These are phyloP conservation scores for Spialia ferax DNA, from an alignment of 2,888 invertebrate genomes.

Conservation along the genomic window DNA sequence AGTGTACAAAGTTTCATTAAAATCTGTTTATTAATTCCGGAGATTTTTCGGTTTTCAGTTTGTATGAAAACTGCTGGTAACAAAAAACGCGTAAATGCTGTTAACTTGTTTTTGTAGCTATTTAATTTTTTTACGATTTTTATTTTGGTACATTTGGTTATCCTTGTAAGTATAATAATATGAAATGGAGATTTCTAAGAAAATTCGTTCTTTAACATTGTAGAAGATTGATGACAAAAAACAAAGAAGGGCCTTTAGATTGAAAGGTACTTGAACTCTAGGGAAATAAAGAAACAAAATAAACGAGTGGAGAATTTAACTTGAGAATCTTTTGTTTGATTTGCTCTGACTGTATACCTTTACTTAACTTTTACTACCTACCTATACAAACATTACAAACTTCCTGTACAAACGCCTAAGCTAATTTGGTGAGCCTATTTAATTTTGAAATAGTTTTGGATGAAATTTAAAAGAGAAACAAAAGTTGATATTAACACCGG, in stretches of 20 bases:
- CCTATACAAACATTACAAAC: no score
- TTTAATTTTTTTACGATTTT: no score
- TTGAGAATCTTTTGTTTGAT: neutral
- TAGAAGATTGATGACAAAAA: neutral
- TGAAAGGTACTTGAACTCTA: neutral
- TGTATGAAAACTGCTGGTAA: no score
- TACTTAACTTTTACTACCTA: neutral
- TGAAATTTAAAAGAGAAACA: no score
- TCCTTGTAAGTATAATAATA: no score
- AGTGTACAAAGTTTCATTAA: no score
- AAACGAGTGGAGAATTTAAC: neutral
- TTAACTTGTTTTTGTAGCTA: no score
- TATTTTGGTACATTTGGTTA: no score
- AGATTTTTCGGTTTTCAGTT: no score
- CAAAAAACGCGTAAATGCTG: no score
- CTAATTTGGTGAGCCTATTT: neutral
- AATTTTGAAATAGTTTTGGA: neutral
- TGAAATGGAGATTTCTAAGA: neutral
- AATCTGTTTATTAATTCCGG: no score
- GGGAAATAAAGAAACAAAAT: neutral
- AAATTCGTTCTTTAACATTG: neutral
- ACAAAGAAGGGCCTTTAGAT: neutral
- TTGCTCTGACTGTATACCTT: neutral
- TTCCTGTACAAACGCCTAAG: neutral
- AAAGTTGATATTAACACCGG: no score